Evolutionary conservation across 92 coral and sea anemone genomes (phyloP).

Genomic region (Zoanthus sansibaricus): DNA sequence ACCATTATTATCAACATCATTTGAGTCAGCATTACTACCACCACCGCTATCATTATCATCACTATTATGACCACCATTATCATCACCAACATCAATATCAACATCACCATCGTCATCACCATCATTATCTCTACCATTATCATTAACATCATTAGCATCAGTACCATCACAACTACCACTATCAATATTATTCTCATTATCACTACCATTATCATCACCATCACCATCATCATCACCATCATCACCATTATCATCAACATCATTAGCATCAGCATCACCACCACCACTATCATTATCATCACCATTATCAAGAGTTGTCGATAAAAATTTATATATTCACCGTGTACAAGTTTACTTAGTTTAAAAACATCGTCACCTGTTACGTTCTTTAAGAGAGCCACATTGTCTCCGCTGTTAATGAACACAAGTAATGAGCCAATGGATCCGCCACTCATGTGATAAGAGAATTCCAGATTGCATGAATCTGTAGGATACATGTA

Average conservation of each 20-base stretch:
- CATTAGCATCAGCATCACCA: background rate
- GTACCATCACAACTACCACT: no score
- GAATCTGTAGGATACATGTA: conserved; percentile 80
- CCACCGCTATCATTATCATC: no score
- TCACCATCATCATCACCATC: background rate
- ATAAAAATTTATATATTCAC: no score
- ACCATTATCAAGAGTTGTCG: no score
- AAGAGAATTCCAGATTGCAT: conserved; percentile 81
- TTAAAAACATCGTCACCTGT: conserved; percentile 55
- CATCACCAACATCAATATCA: background rate
- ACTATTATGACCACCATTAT: background rate
- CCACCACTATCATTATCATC: no score
- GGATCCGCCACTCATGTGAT: conserved; percentile 92
- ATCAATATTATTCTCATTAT: no score
- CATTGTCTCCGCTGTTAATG: conserved; percentile 74
- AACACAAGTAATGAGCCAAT: conserved; percentile 86
- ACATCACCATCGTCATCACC: no score
- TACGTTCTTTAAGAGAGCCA: conserved; percentile 56
- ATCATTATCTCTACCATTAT: no score
- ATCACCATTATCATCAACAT: background rate
- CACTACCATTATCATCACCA: background rate
- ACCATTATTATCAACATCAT: background rate
- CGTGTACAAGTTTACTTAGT: no score
- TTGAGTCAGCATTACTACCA: no score
- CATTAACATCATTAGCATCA: no score